Conservation (phyloP, 2,797 vertebrate species). For the Holocentrus rufus region DNA sequence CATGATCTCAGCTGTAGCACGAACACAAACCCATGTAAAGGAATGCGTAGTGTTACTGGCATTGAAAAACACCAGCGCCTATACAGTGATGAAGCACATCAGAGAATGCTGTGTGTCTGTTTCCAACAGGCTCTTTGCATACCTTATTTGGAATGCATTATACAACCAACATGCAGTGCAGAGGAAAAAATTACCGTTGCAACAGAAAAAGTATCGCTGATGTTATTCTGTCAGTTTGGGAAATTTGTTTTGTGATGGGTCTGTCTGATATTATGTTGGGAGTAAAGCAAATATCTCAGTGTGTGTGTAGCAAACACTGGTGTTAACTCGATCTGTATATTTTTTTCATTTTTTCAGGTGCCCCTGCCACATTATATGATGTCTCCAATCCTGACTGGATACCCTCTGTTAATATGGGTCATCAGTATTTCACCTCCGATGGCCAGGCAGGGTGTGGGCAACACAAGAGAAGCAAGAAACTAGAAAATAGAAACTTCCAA, state of each 20-base stretch:
- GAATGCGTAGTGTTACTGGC: too few species aligned
- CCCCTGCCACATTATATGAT: constrained; percentile 4
- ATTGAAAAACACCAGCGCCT: too few species aligned
- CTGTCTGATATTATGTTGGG: background rate
- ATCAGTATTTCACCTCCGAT: constrained; percentile 16
- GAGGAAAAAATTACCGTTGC: too few species aligned
- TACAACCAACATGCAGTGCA: too few species aligned
- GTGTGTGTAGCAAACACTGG: background rate
- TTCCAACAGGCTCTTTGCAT: too few species aligned
- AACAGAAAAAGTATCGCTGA: too few species aligned
- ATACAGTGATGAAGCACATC: too few species aligned
- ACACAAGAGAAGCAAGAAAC: constrained; percentile 2
- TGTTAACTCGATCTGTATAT: background rate
- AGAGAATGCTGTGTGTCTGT: too few species aligned
- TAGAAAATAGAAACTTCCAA: constrained; percentile 21
- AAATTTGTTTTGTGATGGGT: background rate
- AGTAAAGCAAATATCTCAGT: background rate
- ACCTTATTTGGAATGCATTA: too few species aligned
- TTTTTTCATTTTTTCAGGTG: constrained; percentile 6
- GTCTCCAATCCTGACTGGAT: constrained; percentile 2
- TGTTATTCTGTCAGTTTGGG: background rate
- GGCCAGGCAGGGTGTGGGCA: background rate
- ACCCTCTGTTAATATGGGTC: constrained; percentile 4
- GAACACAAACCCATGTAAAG: too few species aligned
- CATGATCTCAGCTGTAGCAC: too few species aligned